A percentile compares a stretch with the other conserved stretches of the same genome.
Conservation (phyloP, 2,888 invertebrate species). For the Bombylius discolor region DNA sequence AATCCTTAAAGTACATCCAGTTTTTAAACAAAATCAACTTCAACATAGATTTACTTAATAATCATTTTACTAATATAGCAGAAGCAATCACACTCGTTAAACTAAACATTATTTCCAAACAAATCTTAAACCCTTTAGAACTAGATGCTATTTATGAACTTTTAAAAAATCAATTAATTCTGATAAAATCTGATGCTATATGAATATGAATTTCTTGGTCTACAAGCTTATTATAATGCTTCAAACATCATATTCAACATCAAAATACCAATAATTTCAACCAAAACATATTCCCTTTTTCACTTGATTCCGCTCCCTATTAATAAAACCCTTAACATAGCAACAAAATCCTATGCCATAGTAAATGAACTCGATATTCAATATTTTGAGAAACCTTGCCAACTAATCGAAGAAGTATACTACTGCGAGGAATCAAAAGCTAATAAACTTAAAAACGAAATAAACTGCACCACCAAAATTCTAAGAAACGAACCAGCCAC, state of each 20-base stretch:
- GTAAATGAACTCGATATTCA: neutral
- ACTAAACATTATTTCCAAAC: conserved; percentile 11
- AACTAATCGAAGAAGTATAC: neutral
- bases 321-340: neutral
- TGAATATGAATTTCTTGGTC: neutral
- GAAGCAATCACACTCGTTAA: conserved; percentile 10
- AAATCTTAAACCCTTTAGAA: conserved; percentile 9
- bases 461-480: no score
- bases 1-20: conserved; percentile 1
- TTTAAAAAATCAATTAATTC: neutral
- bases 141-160: neutral
- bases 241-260: neutral
- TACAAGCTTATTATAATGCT: neutral
- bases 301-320: neutral
- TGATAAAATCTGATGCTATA: neutral
- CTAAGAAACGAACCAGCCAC: no score
- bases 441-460: no score
- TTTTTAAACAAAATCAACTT: conserved; percentile 7
- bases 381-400: neutral
- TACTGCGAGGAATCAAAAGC: neutral
- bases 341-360: neutral
- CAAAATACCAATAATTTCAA: neutral
- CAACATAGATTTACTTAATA: conserved; percentile 9
- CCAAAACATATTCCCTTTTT: neutral
- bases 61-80: conserved; percentile 10